Evolutionary conservation across 2,113 vertebrate species (phyloP).

Genomic region (Ia io): DNA sequence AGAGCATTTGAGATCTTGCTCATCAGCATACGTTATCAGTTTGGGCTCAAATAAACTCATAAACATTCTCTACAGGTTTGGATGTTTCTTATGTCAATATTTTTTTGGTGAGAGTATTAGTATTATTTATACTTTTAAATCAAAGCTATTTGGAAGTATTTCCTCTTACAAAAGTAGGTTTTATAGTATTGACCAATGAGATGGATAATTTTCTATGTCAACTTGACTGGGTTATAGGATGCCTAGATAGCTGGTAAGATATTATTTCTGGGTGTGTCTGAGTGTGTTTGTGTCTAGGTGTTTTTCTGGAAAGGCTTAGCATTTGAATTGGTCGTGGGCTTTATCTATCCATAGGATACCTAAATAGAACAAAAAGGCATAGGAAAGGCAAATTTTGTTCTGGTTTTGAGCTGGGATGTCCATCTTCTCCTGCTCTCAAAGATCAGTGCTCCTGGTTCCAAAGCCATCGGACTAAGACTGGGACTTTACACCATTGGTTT

Average conservation of each 20-base stretch:
- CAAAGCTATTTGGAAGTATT: not conserved
- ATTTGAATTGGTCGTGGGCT: not conserved
- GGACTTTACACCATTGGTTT: not conserved
- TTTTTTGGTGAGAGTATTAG: not conserved
- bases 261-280: not conserved
- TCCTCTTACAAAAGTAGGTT: conserved; percentile 21
- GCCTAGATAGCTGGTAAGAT: not conserved
- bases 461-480: not conserved
- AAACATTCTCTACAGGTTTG: not conserved
- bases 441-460: not conserved
- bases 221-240: not conserved
- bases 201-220: not conserved
- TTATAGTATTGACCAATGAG: not conserved
- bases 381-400: not conserved
- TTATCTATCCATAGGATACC: not conserved
- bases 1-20: not conserved
- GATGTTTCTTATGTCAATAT: not conserved
- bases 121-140: not conserved
- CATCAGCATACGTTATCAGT: not conserved
- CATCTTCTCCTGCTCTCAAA: not conserved
- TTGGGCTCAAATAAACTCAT: not conserved
- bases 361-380: not conserved
- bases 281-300: not conserved
- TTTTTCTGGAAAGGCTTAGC: not conserved
- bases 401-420: not conserved